Conservation (phyloP, 2,113 vertebrate genomes). For the Python bivittatus region DNA sequence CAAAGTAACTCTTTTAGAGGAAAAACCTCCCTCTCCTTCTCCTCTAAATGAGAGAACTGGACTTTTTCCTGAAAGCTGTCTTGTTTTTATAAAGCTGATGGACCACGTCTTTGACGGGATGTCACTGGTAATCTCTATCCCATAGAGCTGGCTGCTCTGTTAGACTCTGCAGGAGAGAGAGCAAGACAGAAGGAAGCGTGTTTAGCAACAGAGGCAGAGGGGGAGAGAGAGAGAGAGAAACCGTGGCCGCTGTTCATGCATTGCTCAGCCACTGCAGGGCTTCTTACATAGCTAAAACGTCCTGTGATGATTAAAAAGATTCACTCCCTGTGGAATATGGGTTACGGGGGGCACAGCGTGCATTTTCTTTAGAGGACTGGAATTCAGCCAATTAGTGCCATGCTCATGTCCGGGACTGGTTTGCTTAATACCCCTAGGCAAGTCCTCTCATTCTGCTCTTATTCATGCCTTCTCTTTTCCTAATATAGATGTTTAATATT, state of each 20-base stretch:
- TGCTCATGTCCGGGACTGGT: background rate
- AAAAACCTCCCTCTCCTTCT: background rate
- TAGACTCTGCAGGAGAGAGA: constrained; percentile 64
- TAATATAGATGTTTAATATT: background rate
- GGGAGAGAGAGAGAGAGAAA: constrained; percentile 60
- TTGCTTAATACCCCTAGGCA: background rate
- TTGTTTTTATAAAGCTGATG: background rate
- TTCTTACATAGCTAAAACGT: constrained; percentile 63
- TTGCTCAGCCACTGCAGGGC: constrained; percentile 69
- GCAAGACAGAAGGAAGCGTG: constrained; percentile 51
- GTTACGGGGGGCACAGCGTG: background rate
- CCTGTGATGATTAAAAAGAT: constrained; percentile 33
- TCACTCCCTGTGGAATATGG: constrained; percentile 28
- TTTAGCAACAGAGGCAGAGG: constrained; percentile 67
- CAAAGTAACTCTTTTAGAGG: constrained; percentile 27
- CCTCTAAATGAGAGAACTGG: constrained; percentile 27
- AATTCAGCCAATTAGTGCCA: background rate
- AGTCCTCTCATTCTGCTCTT: background rate
- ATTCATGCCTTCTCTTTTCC: background rate
- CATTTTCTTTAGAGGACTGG: constrained; percentile 28
- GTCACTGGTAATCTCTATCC: constrained; percentile 43
- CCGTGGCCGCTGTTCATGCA: constrained; percentile 68
- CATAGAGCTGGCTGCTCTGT: constrained; percentile 61
- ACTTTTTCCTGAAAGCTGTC: constrained; percentile 15
- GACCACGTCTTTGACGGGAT: background rate